Base-by-base conservation (phyloP, 1,140 invertebrate genomes). In the Eumaeus atala region DNA sequence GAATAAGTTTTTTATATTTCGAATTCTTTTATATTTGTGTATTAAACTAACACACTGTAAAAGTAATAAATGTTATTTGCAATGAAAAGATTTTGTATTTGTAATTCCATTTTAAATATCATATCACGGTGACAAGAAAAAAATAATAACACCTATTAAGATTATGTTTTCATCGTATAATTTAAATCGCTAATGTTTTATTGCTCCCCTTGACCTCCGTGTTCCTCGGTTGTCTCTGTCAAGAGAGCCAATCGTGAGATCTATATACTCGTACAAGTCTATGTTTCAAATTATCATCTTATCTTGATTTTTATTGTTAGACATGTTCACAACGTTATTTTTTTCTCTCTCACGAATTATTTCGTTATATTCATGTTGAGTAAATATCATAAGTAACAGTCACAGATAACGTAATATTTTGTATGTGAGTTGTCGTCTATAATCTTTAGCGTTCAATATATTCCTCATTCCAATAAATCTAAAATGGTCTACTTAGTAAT, bases 281-380 rank as follows among this genome's bases (percentile, higher is more conserved):
- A 44, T 44, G 40, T 16, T 44, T 44, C 7, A 44, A 44, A 49
- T 61, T 62, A 66, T 63, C 58, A 51, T 56, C 16, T 56, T 62
- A 67, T 67, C 62, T 64, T 40, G 51, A 58, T 56, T 59, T 59
- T 67, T 65, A 67, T 68, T 71, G 66, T 67, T 61, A 21, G 21
- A 55, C 35, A 37, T 47, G 37, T 50, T 48, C 40, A 70, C 70
- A 76, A 72, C 71, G 67, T 42, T 48, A 38, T 48, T 67, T 73
- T 72, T 70, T 63, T 66, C 59, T 57, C 28, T 73, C 70, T 62
- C 73, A 76, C 70, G 66, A 61, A 64, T 66, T 60, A 67, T 66
- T 66, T 68, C 56, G 56, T 51, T 52, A 62, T 59, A 66, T 66
- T 65, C 54, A 52, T 67, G 61, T 70, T 70, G 68, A 63, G 64